Conservation (phyloP, 2,113 vertebrate species). For the Phoxinus phoxinus region DNA sequence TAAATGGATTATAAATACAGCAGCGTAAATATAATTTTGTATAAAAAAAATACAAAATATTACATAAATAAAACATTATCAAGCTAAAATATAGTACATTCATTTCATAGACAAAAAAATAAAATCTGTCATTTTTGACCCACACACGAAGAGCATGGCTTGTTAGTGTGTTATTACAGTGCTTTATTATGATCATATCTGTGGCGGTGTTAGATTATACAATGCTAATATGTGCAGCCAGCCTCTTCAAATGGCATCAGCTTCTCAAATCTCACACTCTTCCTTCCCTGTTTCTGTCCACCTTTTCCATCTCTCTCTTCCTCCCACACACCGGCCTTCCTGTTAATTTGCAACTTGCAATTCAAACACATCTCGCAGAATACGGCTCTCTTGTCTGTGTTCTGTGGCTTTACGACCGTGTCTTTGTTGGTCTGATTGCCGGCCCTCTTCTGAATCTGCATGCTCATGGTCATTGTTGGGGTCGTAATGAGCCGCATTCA, state of each 20-base stretch:
- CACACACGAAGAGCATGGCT: too few species aligned
- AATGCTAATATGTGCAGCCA: neutral
- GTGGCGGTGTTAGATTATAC: neutral
- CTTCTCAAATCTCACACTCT: constrained; percentile 53
- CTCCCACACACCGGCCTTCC: constrained; percentile 38
- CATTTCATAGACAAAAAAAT: too few species aligned
- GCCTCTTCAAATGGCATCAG: constrained; percentile 52
- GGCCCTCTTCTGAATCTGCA: constrained; percentile 45
- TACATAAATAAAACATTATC: too few species aligned
- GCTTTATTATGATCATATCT: neutral
- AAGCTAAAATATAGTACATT: too few species aligned
- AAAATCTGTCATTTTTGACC: too few species aligned
- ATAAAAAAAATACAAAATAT: too few species aligned
- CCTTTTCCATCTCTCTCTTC: constrained; percentile 31
- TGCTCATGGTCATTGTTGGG: constrained; percentile 39
- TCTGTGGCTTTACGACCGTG: constrained; percentile 46
- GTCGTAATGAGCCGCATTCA: constrained; percentile 34
- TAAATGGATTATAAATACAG: too few species aligned
- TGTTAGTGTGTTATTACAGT: neutral
- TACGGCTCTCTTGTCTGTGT: constrained; percentile 40
- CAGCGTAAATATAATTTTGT: too few species aligned
- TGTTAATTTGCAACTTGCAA: constrained; percentile 54
- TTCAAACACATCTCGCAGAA: constrained; percentile 50
- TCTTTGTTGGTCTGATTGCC: constrained; percentile 49
- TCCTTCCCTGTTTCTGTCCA: constrained; percentile 44